Percentiles rank a stretch among this genome's conserved stretches.
phyloP scores from a whole-genome alignment of 2,888 invertebrate species.

The Drosophila macrospina region DNA sequence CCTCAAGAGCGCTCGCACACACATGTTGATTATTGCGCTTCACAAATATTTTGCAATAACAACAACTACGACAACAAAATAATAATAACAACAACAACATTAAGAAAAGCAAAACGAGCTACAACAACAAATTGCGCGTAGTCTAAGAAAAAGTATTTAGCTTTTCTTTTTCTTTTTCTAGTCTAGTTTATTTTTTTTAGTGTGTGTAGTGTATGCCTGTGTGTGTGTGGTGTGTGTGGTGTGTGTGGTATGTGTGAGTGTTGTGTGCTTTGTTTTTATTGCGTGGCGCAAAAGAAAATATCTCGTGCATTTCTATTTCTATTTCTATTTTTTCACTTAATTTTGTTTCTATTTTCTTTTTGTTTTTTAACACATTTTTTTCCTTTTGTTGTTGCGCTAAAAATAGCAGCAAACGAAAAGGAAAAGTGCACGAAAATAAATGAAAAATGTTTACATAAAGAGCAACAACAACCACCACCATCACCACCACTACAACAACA shows the following conservation, averaged over 20 bases:
- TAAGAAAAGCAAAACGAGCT: not conserved
- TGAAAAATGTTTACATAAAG: constrained; percentile 33
- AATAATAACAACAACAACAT: constrained; percentile 1
- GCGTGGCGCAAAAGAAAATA: constrained; percentile 34
- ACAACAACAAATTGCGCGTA: constrained; percentile 22
- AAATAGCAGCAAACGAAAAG: constrained; percentile 48
- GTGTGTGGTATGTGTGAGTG: too few species aligned
- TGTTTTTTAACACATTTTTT: constrained; percentile 2
- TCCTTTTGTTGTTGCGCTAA: constrained; percentile 32
- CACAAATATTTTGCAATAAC: constrained; percentile 24
- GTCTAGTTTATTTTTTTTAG: constrained; percentile 21
- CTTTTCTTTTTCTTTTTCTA: constrained; percentile 28
- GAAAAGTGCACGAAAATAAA: constrained; percentile 51
- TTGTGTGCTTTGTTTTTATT: constrained; percentile 52
- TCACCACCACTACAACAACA: constrained; percentile 16
- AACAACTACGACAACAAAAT: constrained; percentile 17
- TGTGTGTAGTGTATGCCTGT: too few species aligned
- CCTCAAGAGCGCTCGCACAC: constrained; percentile 78
- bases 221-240: too few species aligned
- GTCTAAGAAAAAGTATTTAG: constrained; percentile 23
- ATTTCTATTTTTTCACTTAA: constrained; percentile 10
- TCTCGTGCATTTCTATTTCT: constrained; percentile 47
- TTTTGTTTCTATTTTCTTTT: constrained; percentile 7
- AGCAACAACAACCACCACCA: too few species aligned
- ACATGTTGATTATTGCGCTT: constrained; percentile 64